Evolutionary conservation across 92 coral and sea anemone species (phyloP).

Genomic region (Zoanthus sociatus): DNA sequence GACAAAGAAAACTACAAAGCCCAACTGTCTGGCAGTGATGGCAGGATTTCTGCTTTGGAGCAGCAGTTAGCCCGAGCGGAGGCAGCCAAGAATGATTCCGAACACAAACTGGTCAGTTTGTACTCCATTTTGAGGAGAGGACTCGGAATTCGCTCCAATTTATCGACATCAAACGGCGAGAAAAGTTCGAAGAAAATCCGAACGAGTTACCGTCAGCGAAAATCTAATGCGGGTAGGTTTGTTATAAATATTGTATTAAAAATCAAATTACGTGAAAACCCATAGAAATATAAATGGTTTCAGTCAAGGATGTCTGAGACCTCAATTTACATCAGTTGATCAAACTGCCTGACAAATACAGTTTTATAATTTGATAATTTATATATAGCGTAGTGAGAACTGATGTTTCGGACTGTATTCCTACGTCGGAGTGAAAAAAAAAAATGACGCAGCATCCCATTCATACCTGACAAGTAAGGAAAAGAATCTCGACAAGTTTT

Average conservation of each 20-base stretch:
- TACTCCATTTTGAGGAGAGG: constrained; percentile 80
- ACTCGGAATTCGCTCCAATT: constrained; percentile 73
- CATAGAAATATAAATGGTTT: too few species aligned
- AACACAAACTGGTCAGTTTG: constrained; percentile 74
- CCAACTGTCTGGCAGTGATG: constrained; percentile 89
- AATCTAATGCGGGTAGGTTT: constrained; percentile 56
- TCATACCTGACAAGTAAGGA: too few species aligned
- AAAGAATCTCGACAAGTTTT: too few species aligned
- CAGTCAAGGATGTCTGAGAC: too few species aligned
- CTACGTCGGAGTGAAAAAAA: too few species aligned
- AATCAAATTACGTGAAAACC: too few species aligned
- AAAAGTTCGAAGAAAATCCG: constrained; percentile 81
- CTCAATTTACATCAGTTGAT: too few species aligned
- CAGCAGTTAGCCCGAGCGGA: constrained; percentile 79
- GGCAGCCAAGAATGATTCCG: constrained; percentile 74
- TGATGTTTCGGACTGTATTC: too few species aligned
- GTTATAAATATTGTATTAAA: background rate
- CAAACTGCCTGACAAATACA: too few species aligned
- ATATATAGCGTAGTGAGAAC: too few species aligned
- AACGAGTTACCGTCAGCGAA: constrained; percentile 64
- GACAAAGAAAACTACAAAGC: constrained; percentile 91
- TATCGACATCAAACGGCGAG: constrained; percentile 58
- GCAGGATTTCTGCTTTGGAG: constrained; percentile 81
- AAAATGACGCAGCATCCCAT: too few species aligned
- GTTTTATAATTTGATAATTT: too few species aligned